Evolutionary conservation across 2,113 vertebrate species (phyloP).

Genomic region (Podocnemis expansa): DNA sequence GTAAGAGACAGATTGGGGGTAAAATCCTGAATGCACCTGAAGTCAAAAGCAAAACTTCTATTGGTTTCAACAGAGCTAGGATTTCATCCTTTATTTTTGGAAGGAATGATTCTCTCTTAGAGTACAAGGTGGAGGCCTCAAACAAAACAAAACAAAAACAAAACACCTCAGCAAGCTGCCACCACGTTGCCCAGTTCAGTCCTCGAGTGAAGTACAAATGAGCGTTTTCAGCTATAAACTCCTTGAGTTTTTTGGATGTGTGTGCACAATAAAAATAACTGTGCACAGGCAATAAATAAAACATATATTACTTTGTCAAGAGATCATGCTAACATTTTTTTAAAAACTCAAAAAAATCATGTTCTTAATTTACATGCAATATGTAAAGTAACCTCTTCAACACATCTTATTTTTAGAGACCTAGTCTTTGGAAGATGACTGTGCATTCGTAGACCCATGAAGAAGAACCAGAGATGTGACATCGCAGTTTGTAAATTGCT

Average conservation of each 20-base stretch:
- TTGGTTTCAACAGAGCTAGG: background rate
- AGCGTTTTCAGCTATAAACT: background rate
- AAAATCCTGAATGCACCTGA: background rate
- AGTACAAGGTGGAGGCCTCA: background rate
- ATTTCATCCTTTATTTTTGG: background rate
- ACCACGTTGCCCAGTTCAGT: background rate
- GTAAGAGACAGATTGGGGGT: background rate
- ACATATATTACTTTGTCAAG: background rate
- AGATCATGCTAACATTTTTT: background rate
- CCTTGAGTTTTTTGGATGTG: background rate
- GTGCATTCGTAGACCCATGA: background rate
- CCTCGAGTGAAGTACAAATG: background rate
- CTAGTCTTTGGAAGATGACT: background rate
- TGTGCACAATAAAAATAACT: background rate
- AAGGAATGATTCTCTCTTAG: background rate
- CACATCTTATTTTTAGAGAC: background rate
- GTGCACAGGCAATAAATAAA: background rate
- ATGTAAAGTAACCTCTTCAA: background rate
- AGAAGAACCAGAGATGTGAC: background rate
- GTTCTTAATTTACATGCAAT: background rate
- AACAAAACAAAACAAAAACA: background rate
- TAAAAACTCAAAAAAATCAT: background rate
- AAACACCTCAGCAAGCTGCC: background rate
- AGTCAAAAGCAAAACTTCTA: background rate
- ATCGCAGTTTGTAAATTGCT: background rate